phyloP scores from a whole-genome alignment of 2,113 vertebrate species.

The Aspidoscelis tigris region DNA sequence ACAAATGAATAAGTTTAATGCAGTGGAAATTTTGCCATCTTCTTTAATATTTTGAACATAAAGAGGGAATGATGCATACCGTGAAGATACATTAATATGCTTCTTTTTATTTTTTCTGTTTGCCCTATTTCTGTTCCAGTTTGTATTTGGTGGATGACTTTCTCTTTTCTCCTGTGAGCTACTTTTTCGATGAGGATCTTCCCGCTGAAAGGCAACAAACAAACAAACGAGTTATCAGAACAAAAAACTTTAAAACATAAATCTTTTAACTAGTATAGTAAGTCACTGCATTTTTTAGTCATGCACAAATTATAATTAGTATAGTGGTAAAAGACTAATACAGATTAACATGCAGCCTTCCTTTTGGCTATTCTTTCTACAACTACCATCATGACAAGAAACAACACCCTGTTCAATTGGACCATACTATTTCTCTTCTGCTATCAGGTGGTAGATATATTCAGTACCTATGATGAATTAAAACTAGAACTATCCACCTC shows the following conservation, averaged over 20 bases:
- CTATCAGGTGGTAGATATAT: too few relatives aligned
- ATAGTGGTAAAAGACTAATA: conserved; percentile 2
- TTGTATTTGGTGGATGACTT: conserved; percentile 73
- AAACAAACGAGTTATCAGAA: conserved; percentile 38
- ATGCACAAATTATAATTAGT: neutral
- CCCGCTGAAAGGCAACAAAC: conserved; percentile 71
- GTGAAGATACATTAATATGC: conserved; percentile 60
- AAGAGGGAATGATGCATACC: conserved; percentile 60
- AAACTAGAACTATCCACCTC: conserved; percentile 68
- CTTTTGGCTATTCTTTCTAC: conserved; percentile 14
- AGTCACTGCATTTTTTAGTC: neutral
- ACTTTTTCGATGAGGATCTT: conserved; percentile 81
- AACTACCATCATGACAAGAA: conserved; percentile 25
- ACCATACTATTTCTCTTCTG: too few relatives aligned
- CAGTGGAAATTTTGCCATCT: neutral
- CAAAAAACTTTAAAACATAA: conserved; percentile 15
- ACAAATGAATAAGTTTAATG: neutral
- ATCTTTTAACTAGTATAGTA: neutral
- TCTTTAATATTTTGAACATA: neutral
- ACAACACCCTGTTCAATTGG: neutral
- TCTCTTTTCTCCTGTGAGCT: conserved; percentile 85
- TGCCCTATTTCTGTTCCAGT: conserved; percentile 85
- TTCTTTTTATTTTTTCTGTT: conserved; percentile 90
- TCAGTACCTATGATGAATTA: conserved; percentile 24
- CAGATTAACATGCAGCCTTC: conserved; percentile 50